Evolutionary conservation across 1,140 invertebrate genomes (phyloP).

Genomic region (Euwallacea similis): DNA sequence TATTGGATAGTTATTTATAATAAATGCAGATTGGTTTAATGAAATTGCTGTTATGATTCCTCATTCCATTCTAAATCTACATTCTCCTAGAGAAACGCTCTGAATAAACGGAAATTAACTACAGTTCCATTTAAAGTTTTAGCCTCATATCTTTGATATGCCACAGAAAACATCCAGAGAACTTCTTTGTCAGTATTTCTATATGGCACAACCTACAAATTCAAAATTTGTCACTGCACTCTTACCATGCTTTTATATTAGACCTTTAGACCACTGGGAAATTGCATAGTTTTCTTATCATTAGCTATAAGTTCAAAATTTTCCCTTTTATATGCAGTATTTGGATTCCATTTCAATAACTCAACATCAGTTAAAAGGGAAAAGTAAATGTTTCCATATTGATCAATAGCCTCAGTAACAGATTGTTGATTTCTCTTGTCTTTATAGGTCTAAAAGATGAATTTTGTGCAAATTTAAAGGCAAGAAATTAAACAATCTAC

Average conservation of each 20-base stretch:
- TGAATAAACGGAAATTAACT: constrained; percentile 4
- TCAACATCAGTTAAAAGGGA: constrained; percentile 61
- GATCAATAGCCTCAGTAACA: constrained; percentile 61
- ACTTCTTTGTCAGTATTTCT: not conserved
- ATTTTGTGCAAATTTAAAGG: not conserved
- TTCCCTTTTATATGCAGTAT: constrained; percentile 53
- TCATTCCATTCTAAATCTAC: not conserved
- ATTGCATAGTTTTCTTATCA: constrained; percentile 63
- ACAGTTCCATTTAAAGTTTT: constrained; percentile 12
- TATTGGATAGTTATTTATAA: not conserved
- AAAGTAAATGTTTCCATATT: constrained; percentile 61
- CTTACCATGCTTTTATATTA: too few species aligned
- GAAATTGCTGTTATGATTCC: not conserved
- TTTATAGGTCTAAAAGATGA: constrained; percentile 47
- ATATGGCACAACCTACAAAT: constrained; percentile 14
- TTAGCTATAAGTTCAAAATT: constrained; percentile 56
- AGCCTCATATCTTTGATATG: constrained; percentile 3
- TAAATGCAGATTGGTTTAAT: not conserved
- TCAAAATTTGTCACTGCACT: not conserved
- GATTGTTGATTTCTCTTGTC: constrained; percentile 55
- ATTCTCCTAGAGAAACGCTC: not conserved
- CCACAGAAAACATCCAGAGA: constrained; percentile 5
- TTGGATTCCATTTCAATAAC: constrained; percentile 63
- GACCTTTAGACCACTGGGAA: constrained; percentile 70
- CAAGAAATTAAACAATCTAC: constrained; percentile 36